Evolutionary conservation across 2,888 invertebrate species (phyloP).

Genomic region (Trachelus stipa): DNA sequence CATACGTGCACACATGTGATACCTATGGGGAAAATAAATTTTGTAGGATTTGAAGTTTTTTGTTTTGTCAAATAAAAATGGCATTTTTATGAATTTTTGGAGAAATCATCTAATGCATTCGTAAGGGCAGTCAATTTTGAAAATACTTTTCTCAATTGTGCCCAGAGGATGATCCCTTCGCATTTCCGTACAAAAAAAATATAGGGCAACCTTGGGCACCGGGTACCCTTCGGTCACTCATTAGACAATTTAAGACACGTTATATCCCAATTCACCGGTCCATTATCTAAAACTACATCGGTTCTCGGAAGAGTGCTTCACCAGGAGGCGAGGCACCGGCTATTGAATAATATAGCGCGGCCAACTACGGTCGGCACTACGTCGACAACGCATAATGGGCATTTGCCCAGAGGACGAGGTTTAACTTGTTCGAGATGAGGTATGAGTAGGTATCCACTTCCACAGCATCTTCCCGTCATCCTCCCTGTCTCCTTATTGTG

Average conservation of each 20-base stretch:
- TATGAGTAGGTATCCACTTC: conserved; percentile 10
- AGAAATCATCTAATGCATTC: not conserved
- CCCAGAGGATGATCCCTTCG: not conserved
- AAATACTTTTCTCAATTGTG: conserved; percentile 9
- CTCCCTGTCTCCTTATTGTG: not conserved
- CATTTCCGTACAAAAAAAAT: conserved; percentile 44
- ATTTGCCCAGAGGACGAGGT: conserved; percentile 43
- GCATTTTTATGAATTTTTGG: not conserved
- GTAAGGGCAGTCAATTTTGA: not conserved
- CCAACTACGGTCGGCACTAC: conserved; percentile 39
- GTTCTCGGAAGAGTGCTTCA: conserved; percentile 53
- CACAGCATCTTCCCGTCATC: conserved; percentile 3
- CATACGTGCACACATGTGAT: not conserved
- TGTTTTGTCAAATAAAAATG: not conserved
- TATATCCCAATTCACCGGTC: conserved; percentile 60
- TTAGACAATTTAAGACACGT: conserved; percentile 65
- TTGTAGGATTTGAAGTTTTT: conserved; percentile 1
- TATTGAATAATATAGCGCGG: conserved; percentile 51
- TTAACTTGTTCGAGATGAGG: conserved; percentile 32
- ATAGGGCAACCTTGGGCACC: conserved; percentile 43
- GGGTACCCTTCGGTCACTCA: conserved; percentile 57
- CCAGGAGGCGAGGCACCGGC: conserved; percentile 24
- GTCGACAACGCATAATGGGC: conserved; percentile 45
- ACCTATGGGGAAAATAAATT: not conserved
- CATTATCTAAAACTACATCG: conserved; percentile 55